Evolutionary conservation across 1,140 invertebrate species (phyloP).

Genomic region (Phocides pigmalion): DNA sequence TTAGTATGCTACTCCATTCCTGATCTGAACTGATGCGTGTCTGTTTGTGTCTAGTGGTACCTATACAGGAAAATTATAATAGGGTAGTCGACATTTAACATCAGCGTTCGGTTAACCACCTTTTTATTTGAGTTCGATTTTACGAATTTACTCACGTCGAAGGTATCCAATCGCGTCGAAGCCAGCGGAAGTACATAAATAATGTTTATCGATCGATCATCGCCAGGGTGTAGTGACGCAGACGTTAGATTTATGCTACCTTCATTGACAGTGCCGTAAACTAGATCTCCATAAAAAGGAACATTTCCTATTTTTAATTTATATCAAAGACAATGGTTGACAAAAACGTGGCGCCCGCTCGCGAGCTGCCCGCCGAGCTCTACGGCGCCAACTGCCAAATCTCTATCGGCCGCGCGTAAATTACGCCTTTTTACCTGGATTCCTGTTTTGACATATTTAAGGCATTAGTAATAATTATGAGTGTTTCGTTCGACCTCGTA

Average conservation of each 20-base stretch:
- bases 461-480: conserved; percentile 84
- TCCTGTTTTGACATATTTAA: conserved; percentile 84
- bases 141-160: conserved; percentile 46
- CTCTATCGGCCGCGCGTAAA: conserved; percentile 82
- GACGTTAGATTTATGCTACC: conserved; percentile 80
- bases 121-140: conserved; percentile 33
- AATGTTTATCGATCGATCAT: conserved; percentile 83
- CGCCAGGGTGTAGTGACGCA: conserved; percentile 62
- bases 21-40: conserved; percentile 14
- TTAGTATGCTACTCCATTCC: conserved; percentile 27
- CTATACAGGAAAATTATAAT: conserved; percentile 30
- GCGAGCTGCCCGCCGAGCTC: conserved; percentile 55
- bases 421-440: conserved; percentile 83
- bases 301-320: conserved; percentile 83
- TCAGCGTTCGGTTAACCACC: conserved; percentile 34
- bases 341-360: conserved; percentile 80
- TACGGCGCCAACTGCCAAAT: conserved; percentile 82
- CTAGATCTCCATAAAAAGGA: conserved; percentile 83
- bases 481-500: conserved; percentile 64
- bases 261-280: conserved; percentile 78
- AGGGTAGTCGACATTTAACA: conserved; percentile 2
- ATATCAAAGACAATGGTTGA: conserved; percentile 83
- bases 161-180: conserved; percentile 50
- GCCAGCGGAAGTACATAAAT: conserved; percentile 80
- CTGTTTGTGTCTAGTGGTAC: conserved; percentile 19